These are phyloP conservation scores for Hestina assimilis DNA, from an alignment of 1,140 invertebrate genomes.

Conservation along the genomic window DNA sequence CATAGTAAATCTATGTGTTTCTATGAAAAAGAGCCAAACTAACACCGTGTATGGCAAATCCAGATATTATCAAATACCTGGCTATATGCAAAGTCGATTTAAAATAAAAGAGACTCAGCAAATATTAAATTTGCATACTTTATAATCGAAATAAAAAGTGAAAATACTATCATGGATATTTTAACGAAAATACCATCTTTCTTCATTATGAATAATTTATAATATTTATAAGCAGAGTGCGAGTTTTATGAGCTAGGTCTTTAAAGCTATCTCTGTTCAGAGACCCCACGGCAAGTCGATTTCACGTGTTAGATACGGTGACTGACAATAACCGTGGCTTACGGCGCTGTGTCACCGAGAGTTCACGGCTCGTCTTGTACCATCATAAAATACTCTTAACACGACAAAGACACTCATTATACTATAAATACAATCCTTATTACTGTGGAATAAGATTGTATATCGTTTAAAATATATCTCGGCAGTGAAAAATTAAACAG, in stretches of 20 bases:
- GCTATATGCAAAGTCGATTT: too few relatives aligned
- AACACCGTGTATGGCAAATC: too few relatives aligned
- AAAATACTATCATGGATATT: too few relatives aligned
- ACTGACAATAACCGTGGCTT: constrained; percentile 69
- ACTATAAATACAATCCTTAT: constrained; percentile 24
- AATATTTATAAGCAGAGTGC: not conserved
- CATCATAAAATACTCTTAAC: constrained; percentile 62
- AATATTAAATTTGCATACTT: too few relatives aligned
- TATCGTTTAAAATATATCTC: constrained; percentile 21
- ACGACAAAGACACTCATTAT: constrained; percentile 30
- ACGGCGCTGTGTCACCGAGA: constrained; percentile 55
- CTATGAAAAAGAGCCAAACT: too few relatives aligned
- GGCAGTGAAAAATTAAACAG: constrained; percentile 39
- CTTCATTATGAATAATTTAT: too few relatives aligned
- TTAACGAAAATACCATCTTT: too few relatives aligned
- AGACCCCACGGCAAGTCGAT: constrained; percentile 64
- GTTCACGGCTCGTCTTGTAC: constrained; percentile 50
- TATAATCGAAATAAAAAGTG: too few relatives aligned
- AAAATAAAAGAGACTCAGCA: too few relatives aligned
- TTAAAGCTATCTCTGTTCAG: constrained; percentile 31
- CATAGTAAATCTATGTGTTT: too few relatives aligned
- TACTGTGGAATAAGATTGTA: constrained; percentile 33
- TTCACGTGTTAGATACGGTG: constrained; percentile 70
- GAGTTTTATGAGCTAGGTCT: not conserved
- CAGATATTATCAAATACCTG: too few relatives aligned